Evolutionary conservation across 2,113 vertebrate species (phyloP), one percentile per base, ranked within the genome.

Genomic region (Oncorhynchus keta): DNA sequence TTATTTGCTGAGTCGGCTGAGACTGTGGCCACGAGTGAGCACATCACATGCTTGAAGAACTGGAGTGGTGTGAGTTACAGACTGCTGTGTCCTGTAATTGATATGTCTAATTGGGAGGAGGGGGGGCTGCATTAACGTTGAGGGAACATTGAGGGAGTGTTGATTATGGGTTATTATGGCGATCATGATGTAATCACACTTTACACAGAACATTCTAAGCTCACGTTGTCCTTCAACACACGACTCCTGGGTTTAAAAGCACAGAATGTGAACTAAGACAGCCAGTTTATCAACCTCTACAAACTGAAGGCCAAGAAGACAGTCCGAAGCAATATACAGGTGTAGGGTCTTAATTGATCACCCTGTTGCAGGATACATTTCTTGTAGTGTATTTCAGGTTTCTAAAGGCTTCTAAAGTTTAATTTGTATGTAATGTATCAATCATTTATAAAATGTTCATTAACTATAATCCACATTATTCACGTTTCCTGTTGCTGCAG

Each of bases 121-220:
- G 69, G 62, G 61, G 61, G 89, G 84, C 86, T 88, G 77, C 88
- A 87, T 89, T 90, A 90, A 86, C 78, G 84, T 80, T 70, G 75
- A 72, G 79, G 84, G 84, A 87, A 85, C 82, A 85, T 87, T 86
- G 82, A 79, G 83, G 86, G 82, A 89, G 90, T 82, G 86, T 90
- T 92, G 89, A 90, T 89, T 88, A 90, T 87, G 76, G 84, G 76
- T 91, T 82, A 82, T 88, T 79, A 83, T 79, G 72, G 77, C 65
- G 76, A 45, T 86, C 83, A 74, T 84, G 81, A 87, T 65, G 82
- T 79, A 79, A 82, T 87, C 79, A 90, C 39, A 28, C n/a, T 35
- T 26, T 20, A 11, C 35, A 30, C 48, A 28, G 61, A 48, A 73
- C 22, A 9, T 1, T 24, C 22, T 22, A n/a, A 26, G 13, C 12